Evolutionary conservation across 92 coral and sea anemone genomes (phyloP).

Genomic region (Epizoanthus rinbou): DNA sequence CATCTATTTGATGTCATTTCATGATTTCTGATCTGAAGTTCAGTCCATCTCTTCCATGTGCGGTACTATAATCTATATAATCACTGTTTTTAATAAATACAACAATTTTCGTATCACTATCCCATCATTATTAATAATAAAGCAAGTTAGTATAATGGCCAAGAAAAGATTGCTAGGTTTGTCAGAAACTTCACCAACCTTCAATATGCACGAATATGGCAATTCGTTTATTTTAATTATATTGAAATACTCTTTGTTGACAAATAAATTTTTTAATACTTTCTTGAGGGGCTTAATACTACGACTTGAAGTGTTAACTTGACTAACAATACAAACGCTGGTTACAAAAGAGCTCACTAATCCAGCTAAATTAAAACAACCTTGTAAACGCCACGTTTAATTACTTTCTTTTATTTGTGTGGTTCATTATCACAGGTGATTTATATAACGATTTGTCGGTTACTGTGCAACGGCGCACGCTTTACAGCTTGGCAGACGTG

Average conservation of each 20-base stretch:
- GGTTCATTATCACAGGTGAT: constrained; percentile 22
- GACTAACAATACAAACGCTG: constrained; percentile 1
- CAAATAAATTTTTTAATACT: constrained; percentile 33
- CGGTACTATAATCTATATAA: too few species aligned
- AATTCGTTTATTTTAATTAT: background rate
- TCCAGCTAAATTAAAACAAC: constrained; percentile 31
- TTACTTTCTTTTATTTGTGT: constrained; percentile 13
- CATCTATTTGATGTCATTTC: too few species aligned
- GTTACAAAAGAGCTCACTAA: constrained; percentile 4
- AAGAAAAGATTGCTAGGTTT: too few species aligned
- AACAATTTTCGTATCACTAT: too few species aligned
- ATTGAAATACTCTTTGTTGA: background rate
- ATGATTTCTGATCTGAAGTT: too few species aligned
- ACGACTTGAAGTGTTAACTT: constrained; percentile 38
- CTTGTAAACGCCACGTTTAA: constrained; percentile 33
- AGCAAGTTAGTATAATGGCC: too few species aligned
- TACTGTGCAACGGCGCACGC: background rate
- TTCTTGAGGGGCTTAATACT: constrained; percentile 33
- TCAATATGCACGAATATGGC: too few species aligned
- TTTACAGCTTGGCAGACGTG: background rate
- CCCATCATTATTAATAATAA: too few species aligned
- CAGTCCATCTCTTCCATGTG: too few species aligned
- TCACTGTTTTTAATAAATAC: too few species aligned
- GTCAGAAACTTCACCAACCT: too few species aligned
- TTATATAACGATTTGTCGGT: background rate